Percentiles rank a stretch among this genome's conserved stretches.
These are phyloP conservation scores for Oryctes rhinoceros DNA, from an alignment of 1,140 invertebrate species.

Conservation along the genomic window DNA sequence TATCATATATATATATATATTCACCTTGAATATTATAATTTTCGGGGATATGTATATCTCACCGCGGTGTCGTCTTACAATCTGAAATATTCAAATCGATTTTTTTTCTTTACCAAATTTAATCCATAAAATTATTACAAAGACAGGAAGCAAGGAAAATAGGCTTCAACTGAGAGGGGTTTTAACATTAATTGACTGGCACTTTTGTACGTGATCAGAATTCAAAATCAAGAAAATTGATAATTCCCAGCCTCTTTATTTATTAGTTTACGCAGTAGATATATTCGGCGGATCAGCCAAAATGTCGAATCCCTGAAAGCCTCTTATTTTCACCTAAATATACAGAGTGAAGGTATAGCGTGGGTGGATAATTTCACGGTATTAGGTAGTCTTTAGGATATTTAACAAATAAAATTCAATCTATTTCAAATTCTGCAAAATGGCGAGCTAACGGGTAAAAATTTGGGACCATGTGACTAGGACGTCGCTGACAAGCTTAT, in stretches of 20 bases:
- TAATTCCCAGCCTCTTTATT: slow-evolving; percentile 1
- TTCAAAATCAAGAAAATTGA: slow-evolving; percentile 22
- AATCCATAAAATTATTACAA: slow-evolving; percentile 32
- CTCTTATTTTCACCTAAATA: not conserved
- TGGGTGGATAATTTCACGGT: no score
- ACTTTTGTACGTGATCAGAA: slow-evolving; percentile 34
- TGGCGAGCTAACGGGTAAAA: no score
- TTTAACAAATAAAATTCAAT: no score
- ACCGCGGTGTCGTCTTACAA: not conserved
- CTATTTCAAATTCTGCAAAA: no score
- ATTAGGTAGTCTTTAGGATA: no score
- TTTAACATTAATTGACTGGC: slow-evolving; percentile 33
- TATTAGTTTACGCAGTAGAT: not conserved
- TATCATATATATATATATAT: no score
- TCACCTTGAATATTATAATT: slow-evolving; percentile 21
- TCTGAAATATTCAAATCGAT: slow-evolving; percentile 17
- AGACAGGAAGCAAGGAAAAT: slow-evolving; percentile 16
- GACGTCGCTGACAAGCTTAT: no score
- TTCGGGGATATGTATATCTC: not conserved
- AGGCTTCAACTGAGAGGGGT: not conserved
- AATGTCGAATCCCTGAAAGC: not conserved
- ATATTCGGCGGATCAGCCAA: not conserved
- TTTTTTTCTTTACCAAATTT: slow-evolving; percentile 13
- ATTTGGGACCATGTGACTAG: no score
- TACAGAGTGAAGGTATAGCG: not conserved